Evolutionary conservation across 2,888 invertebrate species (phyloP).

Genomic region (Pachycephus smyrnensis): DNA sequence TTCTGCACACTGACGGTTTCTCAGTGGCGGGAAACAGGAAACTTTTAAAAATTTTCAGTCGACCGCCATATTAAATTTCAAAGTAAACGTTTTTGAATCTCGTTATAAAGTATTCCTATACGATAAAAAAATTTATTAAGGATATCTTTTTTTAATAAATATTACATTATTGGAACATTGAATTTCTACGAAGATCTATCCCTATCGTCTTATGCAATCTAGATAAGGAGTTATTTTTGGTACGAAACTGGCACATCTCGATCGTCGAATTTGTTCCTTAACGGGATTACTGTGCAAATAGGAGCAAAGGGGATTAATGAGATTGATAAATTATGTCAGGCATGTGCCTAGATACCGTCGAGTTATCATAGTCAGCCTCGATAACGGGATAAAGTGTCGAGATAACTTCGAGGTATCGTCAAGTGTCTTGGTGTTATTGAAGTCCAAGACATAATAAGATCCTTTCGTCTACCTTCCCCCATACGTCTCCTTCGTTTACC

Average conservation of each 20-base stretch:
- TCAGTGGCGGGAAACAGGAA: neutral
- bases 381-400: conserved; percentile 1
- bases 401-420: conserved; percentile 4
- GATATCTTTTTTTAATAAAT: neutral
- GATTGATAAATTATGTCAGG: neutral
- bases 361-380: neutral
- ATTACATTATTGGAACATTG: neutral
- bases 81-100: no score
- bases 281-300: neutral
- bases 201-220: neutral
- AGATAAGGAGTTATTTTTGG: neutral
- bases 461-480: neutral
- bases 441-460: conserved; percentile 19
- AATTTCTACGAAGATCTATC: neutral
- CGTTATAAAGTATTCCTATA: no score
- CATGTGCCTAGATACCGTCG: neutral
- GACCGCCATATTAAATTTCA: neutral
- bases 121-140: no score
- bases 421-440: conserved; percentile 1
- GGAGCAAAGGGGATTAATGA: neutral
- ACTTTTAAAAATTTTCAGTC: neutral
- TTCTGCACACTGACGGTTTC: no score
- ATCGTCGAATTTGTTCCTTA: neutral
- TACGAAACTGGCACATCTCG: neutral
- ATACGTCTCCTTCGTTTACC: neutral